phyloP scores from a whole-genome alignment of 2,888 invertebrate species.

The Pyrochroa serraticornis region DNA sequence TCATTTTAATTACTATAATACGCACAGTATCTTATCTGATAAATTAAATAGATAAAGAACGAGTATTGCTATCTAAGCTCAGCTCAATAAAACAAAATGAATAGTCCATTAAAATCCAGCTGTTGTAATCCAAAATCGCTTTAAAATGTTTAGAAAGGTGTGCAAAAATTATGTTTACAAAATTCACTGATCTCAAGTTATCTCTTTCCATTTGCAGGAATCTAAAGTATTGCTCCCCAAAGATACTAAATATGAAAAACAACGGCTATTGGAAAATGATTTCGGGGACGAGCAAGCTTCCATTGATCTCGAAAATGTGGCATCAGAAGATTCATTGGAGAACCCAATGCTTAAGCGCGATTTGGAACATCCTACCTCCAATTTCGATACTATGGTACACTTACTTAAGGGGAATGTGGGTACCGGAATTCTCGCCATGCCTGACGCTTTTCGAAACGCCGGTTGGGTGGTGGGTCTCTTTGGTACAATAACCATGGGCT shows the following conservation, averaged over 20 bases:
- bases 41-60: too few species aligned
- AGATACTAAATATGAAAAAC: slow-evolving; percentile 71
- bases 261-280: slow-evolving; percentile 66
- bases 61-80: too few species aligned
- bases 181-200: too few species aligned
- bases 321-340: slow-evolving; percentile 36
- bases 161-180: too few species aligned
- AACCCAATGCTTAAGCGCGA: slow-evolving; percentile 72
- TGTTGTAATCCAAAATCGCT: too few species aligned
- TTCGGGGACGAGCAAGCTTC: slow-evolving; percentile 45
- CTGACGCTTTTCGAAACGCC: slow-evolving; percentile 90
- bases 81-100: too few species aligned
- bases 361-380: slow-evolving; percentile 80
- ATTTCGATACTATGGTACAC: slow-evolving; percentile 76
- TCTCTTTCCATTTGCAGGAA: slow-evolving; percentile 13
- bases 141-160: too few species aligned
- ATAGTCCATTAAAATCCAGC: too few species aligned
- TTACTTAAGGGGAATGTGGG: slow-evolving; percentile 72
- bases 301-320: slow-evolving; percentile 38
- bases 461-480: slow-evolving; percentile 83
- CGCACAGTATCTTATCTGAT: too few species aligned
- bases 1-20: too few species aligned
- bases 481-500: slow-evolving; percentile 81
- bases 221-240: slow-evolving; percentile 34
- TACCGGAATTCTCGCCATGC: slow-evolving; percentile 97